Evolutionary conservation across 92 coral and sea anemone genomes (phyloP), one percentile per base, ranked within the genome.

Genomic region (Plumapathes pennacea): DNA sequence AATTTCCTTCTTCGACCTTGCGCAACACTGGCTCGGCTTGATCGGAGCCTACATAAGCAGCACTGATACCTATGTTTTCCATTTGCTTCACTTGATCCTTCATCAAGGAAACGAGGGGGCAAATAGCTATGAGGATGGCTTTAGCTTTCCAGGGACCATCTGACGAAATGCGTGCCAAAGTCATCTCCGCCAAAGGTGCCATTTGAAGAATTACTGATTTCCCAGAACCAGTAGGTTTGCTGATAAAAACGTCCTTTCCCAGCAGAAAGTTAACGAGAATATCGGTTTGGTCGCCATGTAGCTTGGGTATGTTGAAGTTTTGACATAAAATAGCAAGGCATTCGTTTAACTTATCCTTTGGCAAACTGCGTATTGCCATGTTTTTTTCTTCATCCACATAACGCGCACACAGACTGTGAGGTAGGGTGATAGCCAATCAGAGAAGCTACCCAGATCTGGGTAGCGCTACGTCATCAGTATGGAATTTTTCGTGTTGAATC

Each of bases 31-130:
- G 10, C 26, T 67, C 75, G 23, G 53, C 1, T 44, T 67, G 66
- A 8, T 67, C 75, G 7, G 52, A 19, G 11, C 20, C 9, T 37
- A 67, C 41, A 27, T 53, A 67, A 13, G 66, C 75, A 2, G 66
- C 54, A 19, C 23, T 54, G 34, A 67, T 1, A 0, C 52, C 34
- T 10, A 24, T 13, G 2, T 10, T 0, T 18, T 57, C 8, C 46
- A 69, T 23, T 17, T n/a, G 41, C 24, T 57, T 57, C 9, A 69
- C 77, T 69, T 69, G 77, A 29, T 69, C 77, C 26, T 69, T 41
- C 77, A 69, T 69, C 1, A 67, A 41, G 1, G 67, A 55, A 4
- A 39, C 25, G 3, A 54, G 26, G 17, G 66, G 75, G 14, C 25
- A 54, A 24, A 52, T 65, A 5, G 30, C 59, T 3, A 51, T 51